phyloP scores from a whole-genome alignment of 2,113 vertebrate genomes.

The Eudyptes chrysolophus region DNA sequence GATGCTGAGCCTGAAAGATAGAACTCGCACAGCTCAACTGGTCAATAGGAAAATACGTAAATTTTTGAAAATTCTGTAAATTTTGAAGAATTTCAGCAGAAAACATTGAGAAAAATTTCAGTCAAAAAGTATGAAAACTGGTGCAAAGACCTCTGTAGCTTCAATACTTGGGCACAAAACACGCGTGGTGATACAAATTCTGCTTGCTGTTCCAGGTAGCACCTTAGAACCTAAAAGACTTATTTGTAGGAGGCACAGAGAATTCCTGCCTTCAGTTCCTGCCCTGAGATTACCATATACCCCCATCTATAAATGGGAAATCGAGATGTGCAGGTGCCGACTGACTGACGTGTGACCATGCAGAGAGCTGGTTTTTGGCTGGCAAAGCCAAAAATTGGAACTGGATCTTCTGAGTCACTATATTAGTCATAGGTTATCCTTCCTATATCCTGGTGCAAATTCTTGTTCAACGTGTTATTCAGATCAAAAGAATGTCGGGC shows the following conservation, averaged over 20 bases:
- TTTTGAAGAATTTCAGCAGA: not conserved
- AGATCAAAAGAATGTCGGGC: not conserved
- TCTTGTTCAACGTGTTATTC: not conserved
- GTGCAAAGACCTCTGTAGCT: not conserved
- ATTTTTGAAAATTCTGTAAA: not conserved
- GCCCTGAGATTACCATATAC: not conserved
- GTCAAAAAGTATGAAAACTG: not conserved
- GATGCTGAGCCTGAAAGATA: not conserved
- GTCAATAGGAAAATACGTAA: not conserved
- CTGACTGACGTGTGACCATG: not conserved
- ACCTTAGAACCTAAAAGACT: not conserved
- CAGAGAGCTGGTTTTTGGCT: not conserved
- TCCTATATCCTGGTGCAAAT: not conserved
- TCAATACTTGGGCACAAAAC: not conserved
- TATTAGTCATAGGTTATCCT: not conserved
- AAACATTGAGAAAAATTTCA: not conserved
- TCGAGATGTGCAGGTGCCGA: accelerated
- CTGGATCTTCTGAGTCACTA: not conserved
- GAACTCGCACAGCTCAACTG: not conserved
- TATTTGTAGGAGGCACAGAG: not conserved
- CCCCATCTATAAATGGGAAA: not conserved
- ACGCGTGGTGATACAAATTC: not conserved
- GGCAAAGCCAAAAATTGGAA: not conserved
- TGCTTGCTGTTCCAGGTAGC: not conserved
- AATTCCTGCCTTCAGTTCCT: not conserved